Base-by-base conservation (phyloP, 2,113 vertebrate genomes). In the Steatornis caripensis region DNA sequence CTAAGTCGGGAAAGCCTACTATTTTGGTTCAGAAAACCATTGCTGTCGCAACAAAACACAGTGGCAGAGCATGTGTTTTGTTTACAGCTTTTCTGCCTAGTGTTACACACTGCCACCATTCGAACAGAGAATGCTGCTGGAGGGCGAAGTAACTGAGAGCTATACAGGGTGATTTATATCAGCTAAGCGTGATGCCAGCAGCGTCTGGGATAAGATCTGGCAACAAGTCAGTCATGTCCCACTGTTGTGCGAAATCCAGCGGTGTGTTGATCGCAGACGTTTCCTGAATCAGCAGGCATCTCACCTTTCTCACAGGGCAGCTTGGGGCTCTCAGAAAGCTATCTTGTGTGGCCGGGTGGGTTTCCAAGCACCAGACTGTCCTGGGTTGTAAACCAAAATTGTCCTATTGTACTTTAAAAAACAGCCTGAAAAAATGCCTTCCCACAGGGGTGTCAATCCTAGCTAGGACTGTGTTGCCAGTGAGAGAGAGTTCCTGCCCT, bases 191-290 rank as follows among this genome's bases (percentile, higher is more conserved):
- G 24, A 85, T 87, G 71, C 41, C 89, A 70, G 41, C 58, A 93
- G 79, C 3, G 0, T 69, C 66, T 30, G 46, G 64, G 54, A 62
- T 49, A 41, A 77, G 83, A 22, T 46, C 55, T 68, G 84, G 71
- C 68, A 53, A 20, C 89, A 65, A 37, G 46, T 77, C 86, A 10
- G 62, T 84, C 29, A 1, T 12, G 45, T 53, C 68, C 46, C 5
- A 1, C 20, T 41, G 61, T 3, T n/a, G 32, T n/a, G 26, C 26
- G 41, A 60, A 41, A 51, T 82, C 27, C 0, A 15, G 30, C 3
- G 46, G 37, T 0, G 0, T 19, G 46, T 8, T 27, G 49, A 34
- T 41, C 21, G 2, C 65, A 15, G 82, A 7, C 48, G 34, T n/a
- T 79, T 71, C 55, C 30, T 48, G 30, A 83, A 48, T 37, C 32